Evolutionary conservation across 2,888 invertebrate genomes (phyloP), one percentile per base, ranked within the genome.

Genomic region (Fissipunctia ypsillon): DNA sequence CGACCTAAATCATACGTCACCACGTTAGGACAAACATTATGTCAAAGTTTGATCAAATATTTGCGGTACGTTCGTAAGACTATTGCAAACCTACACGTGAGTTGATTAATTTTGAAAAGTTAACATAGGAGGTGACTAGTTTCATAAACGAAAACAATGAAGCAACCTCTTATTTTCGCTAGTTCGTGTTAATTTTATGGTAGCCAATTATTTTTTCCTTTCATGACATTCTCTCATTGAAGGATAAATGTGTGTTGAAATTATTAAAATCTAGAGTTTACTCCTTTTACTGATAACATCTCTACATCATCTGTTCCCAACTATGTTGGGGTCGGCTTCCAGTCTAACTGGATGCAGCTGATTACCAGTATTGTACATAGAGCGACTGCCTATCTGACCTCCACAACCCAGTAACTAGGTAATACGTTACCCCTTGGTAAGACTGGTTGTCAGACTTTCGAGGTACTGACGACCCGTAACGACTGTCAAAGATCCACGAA

Each of bases 21-120:
- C 65, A 73, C 77, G 80, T 76, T 80, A 83, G 78, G 69, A 75
- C 84, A 88, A 89, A 88, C 71, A 79, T 81, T 85, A 80, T 86
- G 87, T 73, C 78, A 76, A 78, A 81, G 68, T 75, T 82, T 84
- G 77, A 52, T 61, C 76, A 81, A 84, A 85, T 76, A 82, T 87
- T 80, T 80, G 82, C 52, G 22, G 67, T 56, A 48, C 50, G 69
- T 7, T 41, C 45, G 63, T 76, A 64, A 69, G 69, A 66, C 72
- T 73, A 80, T 81, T 79, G 65, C 70, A 69, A 68, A 38, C 57
- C 25, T 65, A 72, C 63, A 52, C 22, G 57, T 48, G 52, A 56
- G 63, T 65, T 73, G 50, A 75, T 79, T 80, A 68, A 73, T 86
- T 87, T 76, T 73, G 84, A 64, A 81, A 87, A 76, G 54, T 69